These are phyloP conservation scores for Eupithecia pulchellata DNA, from an alignment of 2,888 invertebrate species.

Conservation along the genomic window DNA sequence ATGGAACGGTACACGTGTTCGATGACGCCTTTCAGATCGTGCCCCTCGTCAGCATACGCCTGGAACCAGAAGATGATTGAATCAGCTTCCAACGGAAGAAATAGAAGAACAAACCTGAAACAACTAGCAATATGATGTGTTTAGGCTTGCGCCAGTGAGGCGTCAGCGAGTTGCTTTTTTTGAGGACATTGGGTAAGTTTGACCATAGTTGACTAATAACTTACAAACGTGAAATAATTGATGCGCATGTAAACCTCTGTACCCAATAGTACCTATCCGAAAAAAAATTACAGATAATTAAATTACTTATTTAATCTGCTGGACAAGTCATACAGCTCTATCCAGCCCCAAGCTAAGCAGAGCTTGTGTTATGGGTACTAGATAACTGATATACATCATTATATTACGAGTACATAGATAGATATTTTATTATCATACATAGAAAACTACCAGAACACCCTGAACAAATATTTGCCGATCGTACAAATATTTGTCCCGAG, in stretches of 20 bases:
- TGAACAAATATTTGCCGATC: no score
- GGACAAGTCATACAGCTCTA: no score
- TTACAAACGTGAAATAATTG: no score
- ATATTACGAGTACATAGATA: no score
- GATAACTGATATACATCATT: no score
- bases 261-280: neutral
- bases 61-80: conserved; percentile 69
- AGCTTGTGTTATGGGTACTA: no score
- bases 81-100: neutral
- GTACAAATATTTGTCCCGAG: no score
- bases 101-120: neutral
- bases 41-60: conserved; percentile 97
- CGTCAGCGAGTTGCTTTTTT: neutral
- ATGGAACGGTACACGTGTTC: conserved; percentile 97
- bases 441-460: no score
- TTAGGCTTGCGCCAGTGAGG: no score
- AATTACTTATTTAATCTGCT: neutral
- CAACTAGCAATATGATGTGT: neutral
- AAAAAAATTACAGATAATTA: neutral
- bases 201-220: no score
- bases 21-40: conserved; percentile 92
- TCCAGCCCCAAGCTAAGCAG: no score
- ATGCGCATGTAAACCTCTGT: neutral
- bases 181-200: neutral
- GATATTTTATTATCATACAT: no score